Conservation (phyloP, 2,797 vertebrate genomes). For the Argentina silus region DNA sequence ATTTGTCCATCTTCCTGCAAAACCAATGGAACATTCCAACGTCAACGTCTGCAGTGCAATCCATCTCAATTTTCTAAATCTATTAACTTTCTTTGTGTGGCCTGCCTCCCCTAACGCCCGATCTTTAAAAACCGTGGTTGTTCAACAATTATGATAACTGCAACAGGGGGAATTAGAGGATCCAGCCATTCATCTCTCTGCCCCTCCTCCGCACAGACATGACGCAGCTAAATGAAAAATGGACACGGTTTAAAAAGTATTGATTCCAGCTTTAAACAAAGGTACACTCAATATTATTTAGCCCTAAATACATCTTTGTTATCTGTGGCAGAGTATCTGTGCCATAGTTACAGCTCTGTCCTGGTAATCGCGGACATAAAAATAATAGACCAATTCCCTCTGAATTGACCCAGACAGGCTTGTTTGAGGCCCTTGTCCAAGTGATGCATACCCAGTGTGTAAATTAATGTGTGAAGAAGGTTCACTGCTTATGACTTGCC, state of each 20-base stretch:
- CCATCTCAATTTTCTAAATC: conserved; percentile 82
- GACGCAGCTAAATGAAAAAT: conserved; percentile 86
- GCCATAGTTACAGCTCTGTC: conserved; percentile 75
- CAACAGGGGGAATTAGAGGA: conserved; percentile 80
- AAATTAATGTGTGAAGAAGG: conserved; percentile 64
- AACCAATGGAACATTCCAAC: conserved; percentile 66
- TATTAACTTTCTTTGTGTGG: conserved; percentile 81
- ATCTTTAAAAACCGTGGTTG: conserved; percentile 79
- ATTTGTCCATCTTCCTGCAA: conserved; percentile 76
- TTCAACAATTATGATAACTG: conserved; percentile 85
- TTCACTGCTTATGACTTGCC: conserved; percentile 53
- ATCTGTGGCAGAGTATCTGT: conserved; percentile 72
- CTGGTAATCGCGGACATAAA: conserved; percentile 85
- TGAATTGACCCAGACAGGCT: conserved; percentile 77
- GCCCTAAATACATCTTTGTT: conserved; percentile 89
- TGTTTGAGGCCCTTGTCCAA: conserved; percentile 64
- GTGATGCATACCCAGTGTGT: conserved; percentile 75
- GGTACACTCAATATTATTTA: conserved; percentile 90
- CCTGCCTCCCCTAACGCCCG: conserved; percentile 68
- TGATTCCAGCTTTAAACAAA: conserved; percentile 88
- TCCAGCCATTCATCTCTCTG: conserved; percentile 80
- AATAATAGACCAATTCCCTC: conserved; percentile 83
- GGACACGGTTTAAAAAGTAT: conserved; percentile 87
- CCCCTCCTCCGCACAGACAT: conserved; percentile 79
- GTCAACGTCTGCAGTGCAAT: conserved; percentile 71